These are phyloP conservation scores for Camelus bactrianus DNA, from an alignment of 2,113 vertebrate species.

Conservation along the genomic window DNA sequence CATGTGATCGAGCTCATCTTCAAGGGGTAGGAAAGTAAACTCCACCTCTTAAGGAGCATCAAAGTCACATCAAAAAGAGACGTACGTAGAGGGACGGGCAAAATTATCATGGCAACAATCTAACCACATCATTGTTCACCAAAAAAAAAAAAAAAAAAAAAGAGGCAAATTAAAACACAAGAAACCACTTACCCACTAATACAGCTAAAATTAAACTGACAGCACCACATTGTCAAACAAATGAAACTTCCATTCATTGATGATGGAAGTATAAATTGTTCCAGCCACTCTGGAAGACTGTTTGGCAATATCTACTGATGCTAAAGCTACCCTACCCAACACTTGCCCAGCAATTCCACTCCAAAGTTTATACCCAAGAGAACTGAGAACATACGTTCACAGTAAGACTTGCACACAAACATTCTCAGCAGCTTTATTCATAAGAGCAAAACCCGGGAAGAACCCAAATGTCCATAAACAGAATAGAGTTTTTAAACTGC, in stretches of 20 bases:
- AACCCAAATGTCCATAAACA: background rate
- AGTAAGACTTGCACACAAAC: background rate
- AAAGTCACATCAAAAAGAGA: background rate
- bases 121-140: background rate
- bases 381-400: background rate
- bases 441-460: background rate
- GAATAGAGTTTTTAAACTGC: background rate
- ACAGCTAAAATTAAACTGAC: background rate
- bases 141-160: background rate
- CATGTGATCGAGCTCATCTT: background rate
- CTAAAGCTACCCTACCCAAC: background rate
- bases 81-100: background rate
- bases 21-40: background rate
- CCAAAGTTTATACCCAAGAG: background rate
- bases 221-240: background rate
- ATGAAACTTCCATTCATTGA: background rate
- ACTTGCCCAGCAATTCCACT: background rate
- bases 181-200: background rate
- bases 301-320: background rate
- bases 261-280: background rate
- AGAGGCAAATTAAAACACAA: background rate
- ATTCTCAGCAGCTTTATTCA: background rate
- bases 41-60: background rate
- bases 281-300: background rate
- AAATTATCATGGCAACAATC: background rate